Base-by-base conservation (phyloP, 92 coral and sea anemone genomes). In the Metridium senile region DNA sequence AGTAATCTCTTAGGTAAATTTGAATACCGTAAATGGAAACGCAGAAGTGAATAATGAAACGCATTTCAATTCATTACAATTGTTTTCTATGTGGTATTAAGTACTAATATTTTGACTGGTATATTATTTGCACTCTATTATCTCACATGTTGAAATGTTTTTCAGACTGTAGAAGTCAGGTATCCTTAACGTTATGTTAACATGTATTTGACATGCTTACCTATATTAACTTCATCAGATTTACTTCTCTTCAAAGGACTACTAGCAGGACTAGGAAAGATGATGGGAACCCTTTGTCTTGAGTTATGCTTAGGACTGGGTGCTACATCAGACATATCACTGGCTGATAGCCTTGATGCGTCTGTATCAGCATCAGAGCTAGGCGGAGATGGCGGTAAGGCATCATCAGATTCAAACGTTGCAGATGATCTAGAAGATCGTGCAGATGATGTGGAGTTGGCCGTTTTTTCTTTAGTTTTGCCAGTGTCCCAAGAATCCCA, bases 401-500 rank as follows among this genome's bases (percentile, higher is more conserved):
- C 84, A 28, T 96, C 99, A 57, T 81, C 97, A 52, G 87, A 82
- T 61, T 87, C 95, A 49, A 86, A 65, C 29, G 88, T 84, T 10
- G 92, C 88, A 11, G 99, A 96, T 33, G 93, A 84, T 32, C 93
- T 84, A 9, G 97, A 96, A 0, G 97, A 96, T 9, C 97, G 80
- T 74, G 91, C 89, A 26, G 99, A 96, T 29, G 85, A 70, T 10
- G 90, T 82, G 19, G 69, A 73, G 10, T 83, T 72, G 1, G 52
- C 76, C 27, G 82, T 75, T n/a, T 71, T 90, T 47, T 85, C 97
- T 30, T 77, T 81, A 33, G 59, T 69, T 33, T 79, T 84, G 9
- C 87, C 88, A 16, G 90, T 89, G 9, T 80, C 94, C 94, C 99
- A 93, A 0, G 97, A 93, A 43, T 82, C 89, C 97, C 97, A 91